These are phyloP conservation scores for Dolichotis patagonum DNA, from an alignment of 2,113 vertebrate species.

Conservation along the genomic window DNA sequence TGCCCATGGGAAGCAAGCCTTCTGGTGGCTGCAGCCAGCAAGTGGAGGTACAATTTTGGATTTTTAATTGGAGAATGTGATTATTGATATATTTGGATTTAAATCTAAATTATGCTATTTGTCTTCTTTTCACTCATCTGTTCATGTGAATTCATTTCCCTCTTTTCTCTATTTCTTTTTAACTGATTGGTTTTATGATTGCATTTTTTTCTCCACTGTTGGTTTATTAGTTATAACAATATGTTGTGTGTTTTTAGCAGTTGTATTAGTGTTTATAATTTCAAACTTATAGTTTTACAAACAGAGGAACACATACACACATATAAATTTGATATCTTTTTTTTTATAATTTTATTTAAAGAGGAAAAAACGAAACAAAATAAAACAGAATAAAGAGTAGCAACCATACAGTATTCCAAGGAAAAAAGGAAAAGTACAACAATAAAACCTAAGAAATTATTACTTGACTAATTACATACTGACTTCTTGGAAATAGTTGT, in stretches of 20 bases:
- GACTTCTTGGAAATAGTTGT: too few relatives aligned
- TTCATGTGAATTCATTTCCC: background rate
- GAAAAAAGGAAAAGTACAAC: too few relatives aligned
- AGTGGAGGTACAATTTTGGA: background rate
- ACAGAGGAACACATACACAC: background rate
- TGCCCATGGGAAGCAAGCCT: too few relatives aligned
- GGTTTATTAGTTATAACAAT: slow-evolving; percentile 7
- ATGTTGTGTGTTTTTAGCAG: background rate
- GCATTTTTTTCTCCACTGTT: background rate
- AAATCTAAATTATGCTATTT: background rate
- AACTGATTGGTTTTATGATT: background rate
- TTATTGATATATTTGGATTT: background rate
- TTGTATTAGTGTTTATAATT: slow-evolving; percentile 38
- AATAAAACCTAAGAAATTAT: too few relatives aligned
- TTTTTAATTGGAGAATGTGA: background rate
- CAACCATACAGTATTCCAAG: too few relatives aligned
- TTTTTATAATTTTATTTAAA: too few relatives aligned
- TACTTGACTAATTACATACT: too few relatives aligned
- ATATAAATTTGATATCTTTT: background rate
- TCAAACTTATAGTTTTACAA: slow-evolving; percentile 14
- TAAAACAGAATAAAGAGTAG: too few relatives aligned
- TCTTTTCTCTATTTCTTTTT: background rate
- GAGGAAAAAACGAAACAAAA: too few relatives aligned
- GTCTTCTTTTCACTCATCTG: background rate
- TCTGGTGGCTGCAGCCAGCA: too few relatives aligned